Percentiles rank a stretch among this genome's conserved stretches.
Conservation (phyloP, 2,888 invertebrate species). For the Drosophila mettleri region DNA sequence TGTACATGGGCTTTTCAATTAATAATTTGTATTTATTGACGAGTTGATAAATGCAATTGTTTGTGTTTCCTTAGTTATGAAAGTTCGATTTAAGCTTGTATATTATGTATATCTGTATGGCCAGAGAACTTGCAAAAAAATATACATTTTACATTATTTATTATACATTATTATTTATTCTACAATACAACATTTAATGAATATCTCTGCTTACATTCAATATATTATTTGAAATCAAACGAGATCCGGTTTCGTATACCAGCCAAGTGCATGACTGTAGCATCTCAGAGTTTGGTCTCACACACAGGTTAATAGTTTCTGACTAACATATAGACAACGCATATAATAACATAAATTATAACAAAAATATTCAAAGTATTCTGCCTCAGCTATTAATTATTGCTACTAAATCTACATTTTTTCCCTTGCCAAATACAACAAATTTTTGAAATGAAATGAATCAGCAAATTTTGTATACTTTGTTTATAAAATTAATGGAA, state of each 20-base stretch:
- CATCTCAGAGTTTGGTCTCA: neutral
- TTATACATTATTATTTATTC: too few species aligned
- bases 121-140: too few species aligned
- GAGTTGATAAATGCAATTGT: neutral
- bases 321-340: neutral
- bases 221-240: too few species aligned
- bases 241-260: too few species aligned
- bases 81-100: neutral
- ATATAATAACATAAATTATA: neutral
- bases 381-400: neutral
- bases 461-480: slow-evolving; percentile 40
- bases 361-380: neutral
- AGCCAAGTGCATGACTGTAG: too few species aligned
- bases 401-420: neutral
- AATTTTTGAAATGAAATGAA: slow-evolving; percentile 6
- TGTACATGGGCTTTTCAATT: neutral
- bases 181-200: too few species aligned
- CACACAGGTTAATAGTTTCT: neutral
- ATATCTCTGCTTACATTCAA: too few species aligned
- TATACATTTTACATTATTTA: too few species aligned
- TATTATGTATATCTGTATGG: too few species aligned
- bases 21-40: neutral
- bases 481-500: slow-evolving; percentile 63
- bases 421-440: slow-evolving; percentile 1
- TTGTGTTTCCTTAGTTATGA: neutral